Evolutionary conservation across 2,888 invertebrate genomes (phyloP).

Genomic region (Drosophila pseudotalamancana): DNA sequence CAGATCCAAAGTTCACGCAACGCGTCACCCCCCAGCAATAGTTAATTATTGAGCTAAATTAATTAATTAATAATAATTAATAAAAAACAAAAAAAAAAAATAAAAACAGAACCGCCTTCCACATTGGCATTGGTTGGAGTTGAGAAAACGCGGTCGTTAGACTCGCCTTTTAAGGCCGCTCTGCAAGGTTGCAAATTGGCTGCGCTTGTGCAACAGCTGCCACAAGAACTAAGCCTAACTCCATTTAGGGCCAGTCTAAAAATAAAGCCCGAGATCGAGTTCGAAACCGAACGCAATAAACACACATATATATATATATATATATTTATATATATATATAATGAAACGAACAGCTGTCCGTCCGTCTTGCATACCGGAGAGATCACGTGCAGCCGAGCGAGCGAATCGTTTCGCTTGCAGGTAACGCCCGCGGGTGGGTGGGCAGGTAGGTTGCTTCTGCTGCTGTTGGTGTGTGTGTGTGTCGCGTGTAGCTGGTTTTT

Average conservation of each 20-base stretch:
- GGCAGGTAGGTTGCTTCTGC: conserved; percentile 17
- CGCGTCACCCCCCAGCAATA: conserved; percentile 17
- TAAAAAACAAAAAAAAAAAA: background rate
- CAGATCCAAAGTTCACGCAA: conserved; percentile 41
- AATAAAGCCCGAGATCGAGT: conserved; percentile 34
- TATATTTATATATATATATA: too few relatives aligned
- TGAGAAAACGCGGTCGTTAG: conserved; percentile 47
- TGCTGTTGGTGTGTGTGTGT: conserved; percentile 9
- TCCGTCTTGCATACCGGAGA: conserved; percentile 31
- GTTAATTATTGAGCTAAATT: conserved; percentile 33
- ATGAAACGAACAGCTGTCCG: too few relatives aligned
- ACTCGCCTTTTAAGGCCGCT: conserved; percentile 51
- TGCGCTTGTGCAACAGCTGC: conserved; percentile 51
- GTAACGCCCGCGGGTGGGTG: conserved; percentile 12
- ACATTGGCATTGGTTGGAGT: conserved; percentile 33
- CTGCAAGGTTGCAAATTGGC: conserved; percentile 40
- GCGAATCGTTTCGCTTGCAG: conserved; percentile 35
- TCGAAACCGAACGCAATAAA: conserved; percentile 1
- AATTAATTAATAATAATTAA: conserved; percentile 19
- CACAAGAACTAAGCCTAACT: conserved; percentile 38
- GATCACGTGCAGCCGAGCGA: conserved; percentile 45
- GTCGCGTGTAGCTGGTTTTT: conserved; percentile 36
- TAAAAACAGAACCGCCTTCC: conserved; percentile 1
- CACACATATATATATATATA: too few relatives aligned
- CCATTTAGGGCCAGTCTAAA: conserved; percentile 62